Conservation (phyloP, 2,797 vertebrate genomes). For the Anabacerthia variegaticeps region DNA sequence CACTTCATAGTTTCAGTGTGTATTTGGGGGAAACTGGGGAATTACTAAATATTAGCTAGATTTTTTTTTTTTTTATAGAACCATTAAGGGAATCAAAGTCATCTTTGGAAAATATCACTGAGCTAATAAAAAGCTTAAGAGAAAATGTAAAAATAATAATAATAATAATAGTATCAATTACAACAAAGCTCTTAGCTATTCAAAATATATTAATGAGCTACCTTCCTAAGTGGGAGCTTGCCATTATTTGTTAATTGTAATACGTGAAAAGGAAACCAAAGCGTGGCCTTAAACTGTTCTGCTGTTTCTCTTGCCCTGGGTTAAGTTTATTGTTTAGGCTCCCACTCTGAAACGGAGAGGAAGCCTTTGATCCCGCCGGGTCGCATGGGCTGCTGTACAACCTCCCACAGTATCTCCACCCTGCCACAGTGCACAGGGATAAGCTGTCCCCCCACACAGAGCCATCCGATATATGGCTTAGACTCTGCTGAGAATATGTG, state of each 20-base stretch:
- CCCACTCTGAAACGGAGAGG: neutral
- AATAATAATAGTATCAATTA: neutral
- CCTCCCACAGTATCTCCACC: fast-evolving
- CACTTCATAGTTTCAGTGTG: constrained; percentile 1
- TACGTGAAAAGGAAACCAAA: neutral
- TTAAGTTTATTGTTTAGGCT: neutral
- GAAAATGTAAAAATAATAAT: neutral
- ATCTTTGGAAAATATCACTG: constrained; percentile 20
- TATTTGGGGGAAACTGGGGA: neutral
- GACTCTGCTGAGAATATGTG: neutral
- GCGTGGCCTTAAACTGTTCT: neutral
- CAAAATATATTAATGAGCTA: neutral
- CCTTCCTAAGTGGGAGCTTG: constrained; percentile 19
- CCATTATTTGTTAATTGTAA: neutral
- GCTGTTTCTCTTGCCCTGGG: neutral
- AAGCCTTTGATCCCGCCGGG: neutral
- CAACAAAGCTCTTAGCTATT: neutral
- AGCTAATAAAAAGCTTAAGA: constrained; percentile 19
- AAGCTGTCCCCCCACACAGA: neutral
- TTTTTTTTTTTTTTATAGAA: neutral
- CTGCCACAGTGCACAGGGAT: fast-evolving
- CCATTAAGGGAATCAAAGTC: constrained; percentile 25
- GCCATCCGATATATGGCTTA: fast-evolving
- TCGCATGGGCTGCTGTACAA: fast-evolving
- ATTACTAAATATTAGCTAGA: neutral